These are phyloP conservation scores for Plebejus anna DNA, from an alignment of 2,888 invertebrate species.

Conservation along the genomic window DNA sequence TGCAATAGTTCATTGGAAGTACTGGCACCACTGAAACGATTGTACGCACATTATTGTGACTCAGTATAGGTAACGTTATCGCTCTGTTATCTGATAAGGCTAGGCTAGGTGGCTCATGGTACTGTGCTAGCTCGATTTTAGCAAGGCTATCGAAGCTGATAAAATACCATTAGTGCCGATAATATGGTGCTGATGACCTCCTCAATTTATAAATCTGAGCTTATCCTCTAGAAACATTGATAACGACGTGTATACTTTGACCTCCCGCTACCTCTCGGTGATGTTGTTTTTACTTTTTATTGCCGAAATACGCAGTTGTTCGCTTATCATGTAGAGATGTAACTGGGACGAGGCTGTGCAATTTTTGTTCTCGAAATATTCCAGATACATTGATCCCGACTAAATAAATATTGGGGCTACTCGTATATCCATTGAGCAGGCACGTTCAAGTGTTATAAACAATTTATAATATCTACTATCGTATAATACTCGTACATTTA, in stretches of 20 bases:
- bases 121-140: conserved; percentile 45
- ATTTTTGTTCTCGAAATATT: neutral
- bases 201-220: conserved; percentile 14
- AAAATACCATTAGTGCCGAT: conserved; percentile 33
- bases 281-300: neutral
- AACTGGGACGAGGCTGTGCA: neutral
- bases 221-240: neutral
- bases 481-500: neutral
- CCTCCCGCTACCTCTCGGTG: neutral
- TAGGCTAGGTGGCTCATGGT: conserved; percentile 41
- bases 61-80: conserved; percentile 67
- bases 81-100: conserved; percentile 66
- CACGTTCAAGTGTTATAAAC: conserved; percentile 3
- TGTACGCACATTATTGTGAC: conserved; percentile 48
- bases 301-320: neutral
- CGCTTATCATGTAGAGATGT: neutral
- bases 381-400: neutral
- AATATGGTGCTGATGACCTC: conserved; percentile 35
- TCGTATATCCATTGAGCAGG: neutral
- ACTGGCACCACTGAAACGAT: conserved; percentile 5
- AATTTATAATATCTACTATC: neutral
- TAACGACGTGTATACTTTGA: neutral
- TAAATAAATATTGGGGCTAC: neutral
- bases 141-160: conserved; percentile 47
- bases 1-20: conserved; percentile 17